Conservation (phyloP, 2,797 vertebrate species). For the Eurystomus glaucurus region DNA sequence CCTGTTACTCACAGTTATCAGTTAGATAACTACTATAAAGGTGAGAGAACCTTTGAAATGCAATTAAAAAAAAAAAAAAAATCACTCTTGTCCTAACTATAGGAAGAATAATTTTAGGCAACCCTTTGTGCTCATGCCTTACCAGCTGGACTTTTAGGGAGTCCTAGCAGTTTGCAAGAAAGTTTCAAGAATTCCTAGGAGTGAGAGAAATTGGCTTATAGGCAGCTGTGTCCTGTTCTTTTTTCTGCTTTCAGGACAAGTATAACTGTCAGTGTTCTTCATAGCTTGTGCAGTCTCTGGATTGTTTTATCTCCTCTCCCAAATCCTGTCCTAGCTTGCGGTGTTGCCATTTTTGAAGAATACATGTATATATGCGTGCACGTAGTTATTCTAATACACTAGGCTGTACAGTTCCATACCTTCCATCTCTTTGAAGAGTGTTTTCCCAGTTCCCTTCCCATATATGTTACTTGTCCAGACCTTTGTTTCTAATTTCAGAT, state of each 20-base stretch:
- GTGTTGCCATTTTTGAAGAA: background rate
- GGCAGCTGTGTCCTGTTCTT: background rate
- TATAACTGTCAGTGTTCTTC: background rate
- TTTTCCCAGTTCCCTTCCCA: background rate
- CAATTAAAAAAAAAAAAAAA: background rate
- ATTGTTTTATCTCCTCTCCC: background rate
- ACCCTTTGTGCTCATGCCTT: background rate
- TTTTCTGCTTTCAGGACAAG: background rate
- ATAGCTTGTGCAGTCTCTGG: background rate
- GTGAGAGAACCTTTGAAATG: background rate
- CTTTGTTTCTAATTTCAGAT: background rate
- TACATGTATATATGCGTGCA: background rate
- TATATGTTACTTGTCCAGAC: background rate
- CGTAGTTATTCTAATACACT: rapidly evolving
- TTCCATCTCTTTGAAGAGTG: background rate
- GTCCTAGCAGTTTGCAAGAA: background rate
- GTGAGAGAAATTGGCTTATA: background rate
- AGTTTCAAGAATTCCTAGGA: background rate
- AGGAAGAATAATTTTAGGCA: background rate
- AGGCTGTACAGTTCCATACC: rapidly evolving
- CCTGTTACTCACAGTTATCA: background rate
- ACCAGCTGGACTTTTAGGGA: background rate
- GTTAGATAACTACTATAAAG: background rate
- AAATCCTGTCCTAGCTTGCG: background rate
- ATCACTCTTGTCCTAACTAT: background rate